These are phyloP conservation scores for Stomorhina lunata DNA, from an alignment of 2,888 invertebrate genomes.

Conservation along the genomic window DNA sequence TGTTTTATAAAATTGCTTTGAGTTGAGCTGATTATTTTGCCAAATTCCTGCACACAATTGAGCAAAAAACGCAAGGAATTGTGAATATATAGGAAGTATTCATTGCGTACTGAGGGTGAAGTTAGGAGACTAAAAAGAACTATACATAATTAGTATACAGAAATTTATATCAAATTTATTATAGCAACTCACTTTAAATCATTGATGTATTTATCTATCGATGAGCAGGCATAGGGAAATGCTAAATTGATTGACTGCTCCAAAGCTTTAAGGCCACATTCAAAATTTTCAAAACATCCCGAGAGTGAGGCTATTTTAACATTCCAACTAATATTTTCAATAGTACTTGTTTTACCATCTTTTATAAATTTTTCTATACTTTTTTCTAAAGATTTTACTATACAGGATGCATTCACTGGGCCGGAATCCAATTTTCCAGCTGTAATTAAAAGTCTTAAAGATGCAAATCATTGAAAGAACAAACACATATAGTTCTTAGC, in stretches of 20 bases:
- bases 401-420: conserved; percentile 63
- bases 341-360: conserved; percentile 62
- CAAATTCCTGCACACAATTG: conserved; percentile 78
- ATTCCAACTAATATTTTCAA: conserved; percentile 70
- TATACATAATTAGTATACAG: no score
- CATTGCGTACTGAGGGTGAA: conserved; percentile 78
- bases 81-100: conserved; percentile 77
- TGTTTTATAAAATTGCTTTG: conserved; percentile 66
- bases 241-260: conserved; percentile 68
- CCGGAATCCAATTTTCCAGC: conserved; percentile 63
- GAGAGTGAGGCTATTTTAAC: conserved; percentile 72
- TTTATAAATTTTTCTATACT: conserved; percentile 68
- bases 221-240: conserved; percentile 71
- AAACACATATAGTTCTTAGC: not conserved
- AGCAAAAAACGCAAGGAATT: conserved; percentile 79
- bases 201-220: conserved; percentile 72
- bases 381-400: conserved; percentile 68
- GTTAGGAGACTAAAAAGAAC: conserved; percentile 67
- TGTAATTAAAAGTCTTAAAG: conserved; percentile 66
- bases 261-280: conserved; percentile 73
- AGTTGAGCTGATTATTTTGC: conserved; percentile 71
- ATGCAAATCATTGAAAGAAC: conserved; percentile 4
- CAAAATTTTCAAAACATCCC: conserved; percentile 78
- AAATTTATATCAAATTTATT: not conserved
- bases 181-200: conserved; percentile 70